These are phyloP conservation scores for Conger conger DNA, from an alignment of 2,113 vertebrate species.

Conservation along the genomic window DNA sequence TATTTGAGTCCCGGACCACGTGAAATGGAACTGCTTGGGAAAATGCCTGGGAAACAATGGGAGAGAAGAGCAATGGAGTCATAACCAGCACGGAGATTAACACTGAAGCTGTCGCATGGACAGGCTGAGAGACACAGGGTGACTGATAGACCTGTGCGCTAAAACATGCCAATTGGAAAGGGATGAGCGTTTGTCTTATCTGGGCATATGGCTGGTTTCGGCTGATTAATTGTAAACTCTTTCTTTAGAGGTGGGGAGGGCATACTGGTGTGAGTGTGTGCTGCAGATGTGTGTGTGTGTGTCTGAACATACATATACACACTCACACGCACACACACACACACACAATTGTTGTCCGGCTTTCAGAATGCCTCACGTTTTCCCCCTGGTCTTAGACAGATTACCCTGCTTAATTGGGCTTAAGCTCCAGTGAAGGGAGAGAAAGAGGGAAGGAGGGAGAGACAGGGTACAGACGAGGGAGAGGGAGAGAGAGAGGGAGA, in stretches of 20 bases:
- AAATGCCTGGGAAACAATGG: neutral
- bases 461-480: constrained; percentile 58
- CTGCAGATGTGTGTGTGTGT: neutral
- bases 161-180: neutral
- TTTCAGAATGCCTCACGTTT: constrained; percentile 64
- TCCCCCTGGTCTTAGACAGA: constrained; percentile 69
- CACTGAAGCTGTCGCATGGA: neutral
- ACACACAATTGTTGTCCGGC: constrained; percentile 42
- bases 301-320: neutral
- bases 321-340: neutral
- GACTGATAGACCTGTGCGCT: neutral
- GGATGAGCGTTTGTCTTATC: neutral
- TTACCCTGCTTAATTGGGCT: constrained; percentile 75
- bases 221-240: constrained; percentile 2
- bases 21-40: neutral
- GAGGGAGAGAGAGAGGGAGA: constrained; percentile 57
- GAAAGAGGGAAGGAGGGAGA: constrained; percentile 43
- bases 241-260: neutral
- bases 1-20: neutral
- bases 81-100: neutral
- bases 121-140: neutral
- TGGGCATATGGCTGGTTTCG: neutral
- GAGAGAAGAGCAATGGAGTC: neutral
- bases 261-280: neutral
- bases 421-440: constrained; percentile 69